A percentile compares a stretch with the other conserved stretches of the same genome.
Conservation (phyloP, 2,888 invertebrate genomes). For the Labia minor region DNA sequence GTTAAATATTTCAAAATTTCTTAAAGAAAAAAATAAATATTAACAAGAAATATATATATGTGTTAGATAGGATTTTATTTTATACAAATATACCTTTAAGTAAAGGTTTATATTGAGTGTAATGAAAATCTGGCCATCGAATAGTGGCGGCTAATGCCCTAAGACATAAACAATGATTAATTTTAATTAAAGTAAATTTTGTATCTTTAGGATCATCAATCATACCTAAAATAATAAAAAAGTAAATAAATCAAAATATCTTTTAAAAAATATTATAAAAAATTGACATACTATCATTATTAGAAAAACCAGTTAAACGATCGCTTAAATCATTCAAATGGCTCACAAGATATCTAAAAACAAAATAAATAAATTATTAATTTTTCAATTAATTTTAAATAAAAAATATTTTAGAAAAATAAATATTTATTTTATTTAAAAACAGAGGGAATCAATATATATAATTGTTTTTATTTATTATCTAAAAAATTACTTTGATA, state of each 20-base stretch:
- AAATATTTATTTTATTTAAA: too few relatives aligned
- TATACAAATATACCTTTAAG: neutral
- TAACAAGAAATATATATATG: neutral
- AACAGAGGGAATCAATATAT: too few relatives aligned
- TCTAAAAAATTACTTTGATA: neutral
- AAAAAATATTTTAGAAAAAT: neutral
- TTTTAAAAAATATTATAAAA: too few relatives aligned
- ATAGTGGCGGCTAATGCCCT: neutral
- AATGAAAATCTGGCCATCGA: neutral
- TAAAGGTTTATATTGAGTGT: neutral
- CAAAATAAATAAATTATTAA: neutral
- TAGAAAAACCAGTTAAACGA: neutral
- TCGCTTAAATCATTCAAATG: neutral
- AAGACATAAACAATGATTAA: neutral
- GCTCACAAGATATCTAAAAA: neutral
- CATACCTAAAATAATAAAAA: neutral
- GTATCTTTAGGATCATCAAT: neutral
- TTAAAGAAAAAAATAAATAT: neutral
- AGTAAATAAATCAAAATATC: neutral
- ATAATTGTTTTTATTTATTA: too few relatives aligned
- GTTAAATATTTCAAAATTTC: neutral
- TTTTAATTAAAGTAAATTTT: neutral
- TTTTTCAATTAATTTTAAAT: neutral
- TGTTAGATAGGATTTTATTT: too few relatives aligned
- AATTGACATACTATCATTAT: neutral